These are phyloP conservation scores for Amblyjoppa fuscipennis DNA, from an alignment of 2,888 invertebrate genomes.

Conservation along the genomic window DNA sequence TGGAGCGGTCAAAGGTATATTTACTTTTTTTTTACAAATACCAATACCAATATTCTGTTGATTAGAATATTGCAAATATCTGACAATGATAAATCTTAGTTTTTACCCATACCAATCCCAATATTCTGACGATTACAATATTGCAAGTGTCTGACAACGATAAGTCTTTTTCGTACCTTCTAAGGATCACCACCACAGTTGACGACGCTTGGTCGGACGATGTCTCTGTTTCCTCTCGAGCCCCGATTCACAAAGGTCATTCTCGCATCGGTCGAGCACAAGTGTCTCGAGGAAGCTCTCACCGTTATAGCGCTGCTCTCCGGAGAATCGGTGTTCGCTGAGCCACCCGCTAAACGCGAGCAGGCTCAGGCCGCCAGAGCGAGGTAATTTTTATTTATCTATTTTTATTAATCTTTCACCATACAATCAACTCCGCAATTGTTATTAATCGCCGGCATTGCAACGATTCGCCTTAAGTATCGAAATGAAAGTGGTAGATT, in stretches of 20 bases:
- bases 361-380: slow-evolving; percentile 90
- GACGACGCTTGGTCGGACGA: slow-evolving; percentile 92
- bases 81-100: background rate
- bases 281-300: slow-evolving; percentile 93
- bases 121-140: background rate
- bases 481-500: background rate
- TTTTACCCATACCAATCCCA: background rate
- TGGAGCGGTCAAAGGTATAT: slow-evolving; percentile 84
- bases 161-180: background rate
- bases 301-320: slow-evolving; percentile 95
- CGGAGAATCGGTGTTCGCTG: slow-evolving; percentile 94
- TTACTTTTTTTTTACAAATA: slow-evolving; percentile 20
- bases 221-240: slow-evolving; percentile 97
- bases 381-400: slow-evolving; percentile 80
- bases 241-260: slow-evolving; percentile 95
- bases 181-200: slow-evolving; percentile 88
- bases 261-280: slow-evolving; percentile 91
- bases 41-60: background rate
- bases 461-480: background rate
- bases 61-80: background rate
- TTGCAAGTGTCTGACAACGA: background rate
- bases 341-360: slow-evolving; percentile 91
- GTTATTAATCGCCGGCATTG: background rate
- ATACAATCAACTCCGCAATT: background rate
- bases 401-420: background rate